A percentile compares a stretch with the other conserved stretches of the same genome.
Conservation (phyloP, 2,113 vertebrate species). For the Phylloscopus trochilus region DNA sequence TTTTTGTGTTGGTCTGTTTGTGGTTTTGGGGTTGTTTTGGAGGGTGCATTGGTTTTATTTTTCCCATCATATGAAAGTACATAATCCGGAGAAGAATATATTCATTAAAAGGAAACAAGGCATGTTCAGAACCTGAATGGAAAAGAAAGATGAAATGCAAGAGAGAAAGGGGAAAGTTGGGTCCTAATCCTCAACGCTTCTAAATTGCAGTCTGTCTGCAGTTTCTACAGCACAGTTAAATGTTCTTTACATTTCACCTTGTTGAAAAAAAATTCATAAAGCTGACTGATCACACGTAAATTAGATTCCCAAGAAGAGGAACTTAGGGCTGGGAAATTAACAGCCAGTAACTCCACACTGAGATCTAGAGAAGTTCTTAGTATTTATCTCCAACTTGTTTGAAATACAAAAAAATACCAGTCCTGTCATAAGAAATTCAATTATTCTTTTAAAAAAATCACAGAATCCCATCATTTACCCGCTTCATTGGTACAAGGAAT, state of each 20-base stretch:
- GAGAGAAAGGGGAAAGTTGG: neutral
- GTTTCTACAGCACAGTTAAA: neutral
- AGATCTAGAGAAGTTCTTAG: neutral
- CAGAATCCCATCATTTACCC: neutral
- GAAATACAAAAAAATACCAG: neutral
- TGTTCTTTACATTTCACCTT: neutral
- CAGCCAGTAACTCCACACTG: neutral
- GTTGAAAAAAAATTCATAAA: neutral
- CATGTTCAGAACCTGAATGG: neutral
- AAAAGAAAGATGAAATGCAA: neutral
- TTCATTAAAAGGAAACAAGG: neutral
- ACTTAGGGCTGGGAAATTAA: neutral
- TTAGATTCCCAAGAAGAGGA: neutral
- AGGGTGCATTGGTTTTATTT: fast-evolving
- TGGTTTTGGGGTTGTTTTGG: neutral
- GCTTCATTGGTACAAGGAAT: neutral
- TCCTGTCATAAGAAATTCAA: neutral
- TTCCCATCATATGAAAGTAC: neutral
- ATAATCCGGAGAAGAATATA: neutral
- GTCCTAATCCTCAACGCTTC: neutral
- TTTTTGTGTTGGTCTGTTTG: neutral
- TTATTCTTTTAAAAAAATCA: neutral
- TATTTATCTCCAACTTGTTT: neutral
- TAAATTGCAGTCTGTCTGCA: neutral
- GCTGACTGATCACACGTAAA: neutral